Evolutionary conservation across 2,797 vertebrate species (phyloP).

Genomic region (Myotis pilosus): DNA sequence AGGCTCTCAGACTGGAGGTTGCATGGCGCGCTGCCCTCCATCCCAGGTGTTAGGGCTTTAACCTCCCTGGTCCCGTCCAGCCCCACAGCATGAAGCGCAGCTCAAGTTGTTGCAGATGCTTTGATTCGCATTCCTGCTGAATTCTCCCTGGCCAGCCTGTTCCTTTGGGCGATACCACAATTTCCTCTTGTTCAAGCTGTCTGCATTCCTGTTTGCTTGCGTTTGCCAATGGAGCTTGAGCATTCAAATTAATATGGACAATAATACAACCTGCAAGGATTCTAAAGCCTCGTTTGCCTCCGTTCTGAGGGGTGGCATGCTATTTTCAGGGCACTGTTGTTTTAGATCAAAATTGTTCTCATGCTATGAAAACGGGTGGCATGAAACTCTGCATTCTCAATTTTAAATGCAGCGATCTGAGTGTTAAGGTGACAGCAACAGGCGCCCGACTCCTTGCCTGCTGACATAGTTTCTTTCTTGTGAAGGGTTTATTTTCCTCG

Average conservation of each 20-base stretch:
- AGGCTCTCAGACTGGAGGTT: not conserved
- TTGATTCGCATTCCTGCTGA: conserved; percentile 41
- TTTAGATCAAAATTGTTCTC: conserved; percentile 64
- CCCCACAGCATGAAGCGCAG: not conserved
- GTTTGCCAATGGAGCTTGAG: not conserved
- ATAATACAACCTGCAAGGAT: conserved; percentile 60
- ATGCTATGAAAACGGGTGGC: not conserved
- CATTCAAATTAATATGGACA: conserved; percentile 48
- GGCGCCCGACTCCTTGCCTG: not conserved
- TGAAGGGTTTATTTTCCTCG: not conserved
- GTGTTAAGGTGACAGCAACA: conserved; percentile 8
- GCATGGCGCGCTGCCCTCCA: conserved; percentile 29
- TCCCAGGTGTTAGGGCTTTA: conserved; percentile 50
- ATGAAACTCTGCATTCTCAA: not conserved
- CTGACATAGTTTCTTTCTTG: not conserved
- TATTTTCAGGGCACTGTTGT: conserved; percentile 65
- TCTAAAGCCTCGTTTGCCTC: conserved; percentile 67
- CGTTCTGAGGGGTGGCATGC: conserved; percentile 51
- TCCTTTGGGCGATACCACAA: conserved; percentile 51
- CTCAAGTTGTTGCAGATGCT: conserved; percentile 28
- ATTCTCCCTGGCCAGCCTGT: conserved; percentile 25
- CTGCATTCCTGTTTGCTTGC: conserved; percentile 34
- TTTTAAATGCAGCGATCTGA: not conserved
- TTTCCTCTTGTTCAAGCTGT: conserved; percentile 63
- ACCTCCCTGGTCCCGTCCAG: not conserved